Evolutionary conservation across 2,113 vertebrate genomes (phyloP).

Genomic region (Acrocephalus arundinaceus): DNA sequence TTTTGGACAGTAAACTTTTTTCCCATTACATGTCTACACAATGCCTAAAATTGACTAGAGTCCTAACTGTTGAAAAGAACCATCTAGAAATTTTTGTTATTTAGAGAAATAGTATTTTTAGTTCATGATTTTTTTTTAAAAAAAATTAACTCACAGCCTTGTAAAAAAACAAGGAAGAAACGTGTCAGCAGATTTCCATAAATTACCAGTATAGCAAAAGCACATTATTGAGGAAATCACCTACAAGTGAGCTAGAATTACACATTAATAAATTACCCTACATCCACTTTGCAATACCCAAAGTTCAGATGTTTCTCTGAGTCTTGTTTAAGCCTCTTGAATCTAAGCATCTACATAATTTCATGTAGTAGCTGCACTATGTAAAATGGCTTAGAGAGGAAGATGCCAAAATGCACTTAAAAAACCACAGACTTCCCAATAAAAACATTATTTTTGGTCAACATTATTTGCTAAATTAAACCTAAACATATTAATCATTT

Average conservation of each 20-base stretch:
- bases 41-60: not conserved
- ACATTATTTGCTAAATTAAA: slow-evolving; percentile 7
- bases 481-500: not conserved
- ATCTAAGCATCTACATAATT: not conserved
- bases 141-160: not conserved
- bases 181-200: not conserved
- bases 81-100: not conserved
- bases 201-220: not conserved
- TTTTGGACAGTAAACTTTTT: not conserved
- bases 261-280: not conserved
- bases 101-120: not conserved
- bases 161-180: not conserved
- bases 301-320: not conserved
- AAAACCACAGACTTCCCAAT: not conserved
- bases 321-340: not conserved
- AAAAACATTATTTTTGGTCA: slow-evolving; percentile 17
- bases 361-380: not conserved
- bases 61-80: not conserved
- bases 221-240: not conserved
- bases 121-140: not conserved
- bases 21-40: not conserved
- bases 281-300: not conserved
- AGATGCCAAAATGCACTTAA: not conserved
- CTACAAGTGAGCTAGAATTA: not conserved
- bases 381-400: not conserved